A percentile compares a stretch with the other conserved stretches of the same genome.
These are phyloP conservation scores for Naso thynnoides DNA, from an alignment of 2,797 vertebrate species.

Conservation along the genomic window DNA sequence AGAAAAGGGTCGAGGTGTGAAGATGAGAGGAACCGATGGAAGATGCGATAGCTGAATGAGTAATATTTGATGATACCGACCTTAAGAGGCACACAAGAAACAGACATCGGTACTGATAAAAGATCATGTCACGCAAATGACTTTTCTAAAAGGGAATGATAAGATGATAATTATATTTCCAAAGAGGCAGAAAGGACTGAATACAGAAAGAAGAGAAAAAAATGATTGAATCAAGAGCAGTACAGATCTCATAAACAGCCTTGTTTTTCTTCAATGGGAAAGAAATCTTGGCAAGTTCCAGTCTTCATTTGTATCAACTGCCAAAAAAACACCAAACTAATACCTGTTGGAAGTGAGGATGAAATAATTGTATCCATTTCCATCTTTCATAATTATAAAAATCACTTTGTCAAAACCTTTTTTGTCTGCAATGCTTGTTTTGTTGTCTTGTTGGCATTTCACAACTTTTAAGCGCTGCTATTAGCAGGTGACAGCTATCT, in stretches of 20 bases:
- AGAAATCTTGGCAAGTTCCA: constrained; percentile 18
- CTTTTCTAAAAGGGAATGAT: constrained; percentile 35
- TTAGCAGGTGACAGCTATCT: constrained; percentile 36
- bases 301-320: constrained; percentile 17
- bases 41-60: constrained; percentile 53
- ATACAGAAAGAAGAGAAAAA: constrained; percentile 28
- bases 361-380: constrained; percentile 1
- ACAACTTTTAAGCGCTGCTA: constrained; percentile 7
- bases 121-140: constrained; percentile 28
- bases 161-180: constrained; percentile 52
- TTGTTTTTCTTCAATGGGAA: constrained; percentile 6
- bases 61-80: constrained; percentile 43
- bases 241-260: constrained; percentile 11
- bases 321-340: background rate
- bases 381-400: background rate
- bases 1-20: constrained; percentile 42
- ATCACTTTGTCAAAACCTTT: background rate
- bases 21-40: constrained; percentile 53
- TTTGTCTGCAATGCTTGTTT: background rate
- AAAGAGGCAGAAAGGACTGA: constrained; percentile 39
- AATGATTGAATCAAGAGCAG: constrained; percentile 20
- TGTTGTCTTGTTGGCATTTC: constrained; percentile 10
- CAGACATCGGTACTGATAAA: constrained; percentile 13
- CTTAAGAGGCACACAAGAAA: constrained; percentile 34
- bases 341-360: background rate